Percentiles rank a stretch among this genome's conserved stretches.
Conservation (phyloP, 2,113 vertebrate genomes). For the Oryzias celebensis region DNA sequence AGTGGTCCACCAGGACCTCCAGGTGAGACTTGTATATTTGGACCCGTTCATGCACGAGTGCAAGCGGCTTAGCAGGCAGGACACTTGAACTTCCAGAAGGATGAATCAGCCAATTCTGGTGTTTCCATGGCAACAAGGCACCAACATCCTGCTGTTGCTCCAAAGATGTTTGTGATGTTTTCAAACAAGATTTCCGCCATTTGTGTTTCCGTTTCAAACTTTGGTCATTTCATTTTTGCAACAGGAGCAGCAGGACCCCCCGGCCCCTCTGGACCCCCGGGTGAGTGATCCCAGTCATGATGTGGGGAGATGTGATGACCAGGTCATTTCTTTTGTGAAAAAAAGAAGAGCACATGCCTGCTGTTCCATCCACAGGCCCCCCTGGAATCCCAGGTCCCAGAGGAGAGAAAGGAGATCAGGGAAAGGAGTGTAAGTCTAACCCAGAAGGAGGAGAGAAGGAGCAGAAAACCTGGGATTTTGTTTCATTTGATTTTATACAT, state of each 20-base stretch:
- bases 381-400: constrained; percentile 30
- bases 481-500: too few species aligned
- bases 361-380: constrained; percentile 7
- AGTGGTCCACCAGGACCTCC: background rate
- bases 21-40: background rate
- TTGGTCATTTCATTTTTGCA: background rate
- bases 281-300: constrained; percentile 1
- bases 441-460: background rate
- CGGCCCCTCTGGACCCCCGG: constrained; percentile 19
- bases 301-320: too few species aligned
- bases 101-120: too few species aligned
- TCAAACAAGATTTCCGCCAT: background rate
- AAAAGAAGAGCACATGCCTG: too few species aligned
- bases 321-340: too few species aligned
- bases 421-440: constrained; percentile 16
- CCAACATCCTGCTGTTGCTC: too few species aligned
- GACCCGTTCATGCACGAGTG: too few species aligned
- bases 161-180: background rate
- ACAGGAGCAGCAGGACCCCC: constrained; percentile 11
- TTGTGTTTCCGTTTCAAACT: background rate
- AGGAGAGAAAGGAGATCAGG: constrained; percentile 16
- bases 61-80: too few species aligned
- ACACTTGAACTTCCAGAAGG: too few species aligned
- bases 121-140: too few species aligned
- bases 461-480: too few species aligned